phyloP scores from a whole-genome alignment of 2,888 invertebrate genomes.

The Luffia ferchaultella region DNA sequence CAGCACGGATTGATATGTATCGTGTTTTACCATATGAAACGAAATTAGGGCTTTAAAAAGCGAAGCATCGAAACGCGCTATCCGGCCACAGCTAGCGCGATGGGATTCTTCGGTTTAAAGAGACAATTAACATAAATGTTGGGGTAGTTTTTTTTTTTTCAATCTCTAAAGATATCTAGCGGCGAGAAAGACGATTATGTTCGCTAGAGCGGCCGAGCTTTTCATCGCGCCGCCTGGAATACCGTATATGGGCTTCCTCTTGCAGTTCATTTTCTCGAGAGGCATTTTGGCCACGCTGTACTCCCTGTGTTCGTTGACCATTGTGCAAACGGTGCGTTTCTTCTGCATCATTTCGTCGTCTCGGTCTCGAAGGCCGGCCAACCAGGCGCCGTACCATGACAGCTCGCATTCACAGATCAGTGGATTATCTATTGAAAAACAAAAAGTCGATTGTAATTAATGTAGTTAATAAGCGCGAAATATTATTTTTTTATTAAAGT shows the following conservation, averaged over 20 bases:
- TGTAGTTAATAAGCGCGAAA: neutral
- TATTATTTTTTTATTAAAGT: neutral
- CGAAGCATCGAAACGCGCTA: constrained; percentile 37
- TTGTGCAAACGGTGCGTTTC: constrained; percentile 83
- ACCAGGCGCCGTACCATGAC: constrained; percentile 87
- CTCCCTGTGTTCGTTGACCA: constrained; percentile 82
- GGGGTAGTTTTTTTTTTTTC: neutral
- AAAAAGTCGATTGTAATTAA: constrained; percentile 9
- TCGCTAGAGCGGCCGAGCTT: constrained; percentile 27
- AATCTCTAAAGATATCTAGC: constrained; percentile 37
- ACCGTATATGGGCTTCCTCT: constrained; percentile 68
- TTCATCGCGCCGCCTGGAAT: constrained; percentile 32
- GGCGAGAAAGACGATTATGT: constrained; percentile 25
- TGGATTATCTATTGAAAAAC: constrained; percentile 77
- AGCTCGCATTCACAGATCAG: constrained; percentile 87
- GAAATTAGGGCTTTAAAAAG: constrained; percentile 4
- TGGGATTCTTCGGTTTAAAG: constrained; percentile 32
- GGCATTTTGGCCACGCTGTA: constrained; percentile 85
- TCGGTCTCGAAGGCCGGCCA: constrained; percentile 78
- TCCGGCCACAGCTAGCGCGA: constrained; percentile 60
- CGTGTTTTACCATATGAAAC: constrained; percentile 58
- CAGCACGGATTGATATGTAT: constrained; percentile 59
- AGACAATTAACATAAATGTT: too few species aligned
- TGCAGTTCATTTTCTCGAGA: constrained; percentile 84
- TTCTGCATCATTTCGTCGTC: constrained; percentile 91